phyloP scores from a whole-genome alignment of 2,113 vertebrate species.

The Cichladusa arquata region DNA sequence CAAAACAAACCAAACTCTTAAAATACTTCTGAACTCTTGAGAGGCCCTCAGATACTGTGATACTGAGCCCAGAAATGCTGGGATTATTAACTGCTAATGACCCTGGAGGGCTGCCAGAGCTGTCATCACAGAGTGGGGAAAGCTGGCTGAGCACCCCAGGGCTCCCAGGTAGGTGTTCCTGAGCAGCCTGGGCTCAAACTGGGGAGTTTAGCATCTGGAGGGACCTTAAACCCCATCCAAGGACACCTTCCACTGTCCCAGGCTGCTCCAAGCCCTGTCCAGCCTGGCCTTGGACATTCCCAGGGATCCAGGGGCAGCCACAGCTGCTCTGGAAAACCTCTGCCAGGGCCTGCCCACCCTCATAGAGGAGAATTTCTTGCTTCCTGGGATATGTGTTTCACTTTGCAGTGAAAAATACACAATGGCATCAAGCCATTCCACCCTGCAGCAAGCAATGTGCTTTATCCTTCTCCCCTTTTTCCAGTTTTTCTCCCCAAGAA shows the following conservation, averaged over 20 bases:
- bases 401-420: neutral
- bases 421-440: neutral
- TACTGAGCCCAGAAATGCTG: neutral
- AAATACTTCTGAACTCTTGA: neutral
- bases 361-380: neutral
- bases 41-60: neutral
- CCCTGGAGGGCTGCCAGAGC: neutral
- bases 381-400: neutral
- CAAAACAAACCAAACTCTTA: neutral
- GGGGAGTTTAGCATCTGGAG: accelerated
- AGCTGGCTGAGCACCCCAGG: neutral
- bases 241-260: accelerated
- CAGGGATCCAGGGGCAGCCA: neutral
- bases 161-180: neutral
- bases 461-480: neutral
- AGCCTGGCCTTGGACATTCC: accelerated
- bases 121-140: neutral
- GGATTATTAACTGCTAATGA: neutral
- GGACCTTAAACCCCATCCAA: neutral
- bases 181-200: neutral
- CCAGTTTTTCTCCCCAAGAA: neutral
- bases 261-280: accelerated
- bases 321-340: neutral
- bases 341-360: neutral
- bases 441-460: neutral